A percentile compares a stretch with the other conserved stretches of the same genome.
phyloP scores from a whole-genome alignment of 2,113 vertebrate species.

The Thalassarche chlororhynchos region DNA sequence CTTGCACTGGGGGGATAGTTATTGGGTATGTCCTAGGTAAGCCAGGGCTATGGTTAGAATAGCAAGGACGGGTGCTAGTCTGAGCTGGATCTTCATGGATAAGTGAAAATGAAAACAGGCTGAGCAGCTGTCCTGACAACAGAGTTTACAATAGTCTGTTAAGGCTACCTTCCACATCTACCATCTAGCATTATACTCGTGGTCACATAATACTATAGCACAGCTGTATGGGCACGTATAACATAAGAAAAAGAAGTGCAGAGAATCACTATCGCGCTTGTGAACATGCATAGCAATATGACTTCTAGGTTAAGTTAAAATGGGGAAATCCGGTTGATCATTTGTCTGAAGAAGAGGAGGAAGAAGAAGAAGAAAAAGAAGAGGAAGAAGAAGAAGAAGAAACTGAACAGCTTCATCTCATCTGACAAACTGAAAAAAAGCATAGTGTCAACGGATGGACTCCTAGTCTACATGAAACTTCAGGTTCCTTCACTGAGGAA shows the following conservation, averaged over 20 bases:
- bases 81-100: background rate
- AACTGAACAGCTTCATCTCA: background rate
- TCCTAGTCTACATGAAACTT: background rate
- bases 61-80: background rate
- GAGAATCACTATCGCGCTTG: background rate
- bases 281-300: background rate
- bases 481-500: background rate
- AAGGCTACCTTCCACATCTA: background rate
- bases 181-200: background rate
- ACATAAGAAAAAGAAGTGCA: background rate
- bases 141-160: background rate
- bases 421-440: background rate
- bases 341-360: background rate
- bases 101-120: background rate
- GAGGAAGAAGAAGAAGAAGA: background rate
- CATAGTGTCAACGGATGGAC: background rate
- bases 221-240: background rate
- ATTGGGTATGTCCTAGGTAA: background rate
- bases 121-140: background rate
- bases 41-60: background rate
- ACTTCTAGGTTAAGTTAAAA: background rate
- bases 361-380: background rate
- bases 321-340: background rate
- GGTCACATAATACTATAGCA: background rate
- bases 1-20: accelerated